These are phyloP conservation scores for Actinia tenebrosa DNA, from an alignment of 64 coral and sea anemone species.

Conservation along the genomic window DNA sequence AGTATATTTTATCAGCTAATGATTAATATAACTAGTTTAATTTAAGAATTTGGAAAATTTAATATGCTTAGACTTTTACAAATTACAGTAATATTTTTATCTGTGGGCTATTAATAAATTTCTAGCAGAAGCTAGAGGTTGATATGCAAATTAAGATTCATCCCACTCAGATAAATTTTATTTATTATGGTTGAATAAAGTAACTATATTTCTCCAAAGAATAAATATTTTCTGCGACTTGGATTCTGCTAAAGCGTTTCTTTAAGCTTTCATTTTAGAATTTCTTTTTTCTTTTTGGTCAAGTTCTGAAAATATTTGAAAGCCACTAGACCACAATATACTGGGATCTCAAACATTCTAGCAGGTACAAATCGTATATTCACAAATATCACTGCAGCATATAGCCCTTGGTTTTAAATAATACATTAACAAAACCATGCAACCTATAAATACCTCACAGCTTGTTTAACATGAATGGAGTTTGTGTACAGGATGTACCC, in stretches of 20 bases:
- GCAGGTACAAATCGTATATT: too few relatives aligned
- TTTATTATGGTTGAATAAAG: too few relatives aligned
- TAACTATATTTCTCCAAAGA: neutral
- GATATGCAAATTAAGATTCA: neutral
- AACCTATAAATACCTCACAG: neutral
- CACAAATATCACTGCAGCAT: neutral
- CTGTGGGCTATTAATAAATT: neutral
- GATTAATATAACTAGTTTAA: too few relatives aligned
- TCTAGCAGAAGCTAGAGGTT: neutral
- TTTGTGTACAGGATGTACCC: too few relatives aligned
- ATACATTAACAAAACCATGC: slow-evolving; percentile 15
- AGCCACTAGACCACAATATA: neutral
- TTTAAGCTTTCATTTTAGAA: neutral
- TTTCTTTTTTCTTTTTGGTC: neutral
- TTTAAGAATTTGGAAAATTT: too few relatives aligned
- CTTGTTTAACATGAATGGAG: neutral
- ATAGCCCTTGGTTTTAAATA: neutral
- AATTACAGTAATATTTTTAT: neutral
- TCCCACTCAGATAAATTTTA: too few relatives aligned
- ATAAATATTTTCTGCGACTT: neutral
- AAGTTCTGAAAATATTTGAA: neutral
- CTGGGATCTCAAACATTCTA: neutral
- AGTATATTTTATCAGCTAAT: too few relatives aligned
- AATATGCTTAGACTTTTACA: neutral
- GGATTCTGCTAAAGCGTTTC: too few relatives aligned